Percentiles rank a stretch among this genome's conserved stretches.
Conservation (phyloP, 2,888 invertebrate species). For the Lasioglossum leucozonium region DNA sequence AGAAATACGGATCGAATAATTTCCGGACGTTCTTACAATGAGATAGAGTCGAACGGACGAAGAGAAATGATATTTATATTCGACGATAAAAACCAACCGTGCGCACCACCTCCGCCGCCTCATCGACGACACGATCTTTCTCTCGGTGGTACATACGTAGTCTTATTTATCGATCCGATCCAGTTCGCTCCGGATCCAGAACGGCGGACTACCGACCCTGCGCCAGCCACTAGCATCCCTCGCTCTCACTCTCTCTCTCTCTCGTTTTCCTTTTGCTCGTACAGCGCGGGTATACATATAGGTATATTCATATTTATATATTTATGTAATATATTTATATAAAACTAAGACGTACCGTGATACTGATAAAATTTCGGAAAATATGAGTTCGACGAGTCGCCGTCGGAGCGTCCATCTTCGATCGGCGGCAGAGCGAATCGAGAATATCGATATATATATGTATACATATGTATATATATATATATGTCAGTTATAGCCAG, state of each 20-base stretch:
- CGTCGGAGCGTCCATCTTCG: conserved; percentile 31
- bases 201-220: not conserved
- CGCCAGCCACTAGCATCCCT: not conserved
- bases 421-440: conserved; percentile 51
- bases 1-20: conserved; percentile 11
- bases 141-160: conserved; percentile 8
- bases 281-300: conserved; percentile 43
- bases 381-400: conserved; percentile 59
- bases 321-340: conserved; percentile 45
- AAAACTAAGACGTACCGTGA: conserved; percentile 63
- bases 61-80: conserved; percentile 20
- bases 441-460: conserved; percentile 35
- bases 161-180: not conserved
- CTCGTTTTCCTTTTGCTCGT: not conserved
- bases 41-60: conserved; percentile 18
- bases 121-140: not conserved
- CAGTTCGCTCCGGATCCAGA: not conserved
- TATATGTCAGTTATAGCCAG: conserved; percentile 51
- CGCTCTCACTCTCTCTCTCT: not conserved
- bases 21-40: conserved; percentile 9
- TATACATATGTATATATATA: conserved; percentile 12
- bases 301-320: conserved; percentile 49
- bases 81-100: conserved; percentile 47
- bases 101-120: conserved; percentile 22
- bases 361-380: conserved; percentile 70